phyloP scores from a whole-genome alignment of 2,888 invertebrate species.

The Drosophila colorata region DNA sequence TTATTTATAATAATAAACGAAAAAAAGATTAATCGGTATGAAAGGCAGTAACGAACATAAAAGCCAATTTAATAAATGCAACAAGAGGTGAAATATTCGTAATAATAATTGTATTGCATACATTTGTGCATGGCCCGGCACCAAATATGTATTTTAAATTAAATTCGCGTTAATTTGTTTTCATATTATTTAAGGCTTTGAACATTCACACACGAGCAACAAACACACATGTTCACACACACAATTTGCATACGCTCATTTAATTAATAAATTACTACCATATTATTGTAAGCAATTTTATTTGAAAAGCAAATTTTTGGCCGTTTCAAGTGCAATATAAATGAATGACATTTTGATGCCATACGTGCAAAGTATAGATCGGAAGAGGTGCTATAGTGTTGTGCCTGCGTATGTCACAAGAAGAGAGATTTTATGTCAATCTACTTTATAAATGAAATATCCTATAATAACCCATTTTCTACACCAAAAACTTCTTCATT shows the following conservation, averaged over 20 bases:
- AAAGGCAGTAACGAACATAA: not conserved
- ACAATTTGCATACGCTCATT: slow-evolving; percentile 50
- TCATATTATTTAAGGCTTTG: slow-evolving; percentile 20
- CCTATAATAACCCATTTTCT: no score
- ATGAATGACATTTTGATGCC: slow-evolving; percentile 24
- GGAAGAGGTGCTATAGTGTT: not conserved
- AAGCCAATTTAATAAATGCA: not conserved
- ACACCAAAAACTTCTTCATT: not conserved
- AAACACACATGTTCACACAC: slow-evolving; percentile 1
- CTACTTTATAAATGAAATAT: no score
- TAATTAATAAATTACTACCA: slow-evolving; percentile 63
- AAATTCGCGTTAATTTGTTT: slow-evolving; percentile 66
- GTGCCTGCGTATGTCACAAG: no score
- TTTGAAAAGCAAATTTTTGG: slow-evolving; percentile 6
- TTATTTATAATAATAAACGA: no score
- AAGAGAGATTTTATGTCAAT: no score
- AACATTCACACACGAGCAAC: slow-evolving; percentile 5
- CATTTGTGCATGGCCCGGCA: slow-evolving; percentile 19
- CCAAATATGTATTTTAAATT: slow-evolving; percentile 47
- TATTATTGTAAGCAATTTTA: slow-evolving; percentile 40
- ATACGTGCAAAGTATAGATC: not conserved
- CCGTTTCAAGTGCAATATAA: slow-evolving; percentile 41
- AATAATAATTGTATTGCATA: slow-evolving; percentile 19
- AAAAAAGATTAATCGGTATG: no score
- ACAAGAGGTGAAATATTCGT: not conserved